phyloP scores from a whole-genome alignment of 2,113 vertebrate genomes.

The Mesocricetus auratus region DNA sequence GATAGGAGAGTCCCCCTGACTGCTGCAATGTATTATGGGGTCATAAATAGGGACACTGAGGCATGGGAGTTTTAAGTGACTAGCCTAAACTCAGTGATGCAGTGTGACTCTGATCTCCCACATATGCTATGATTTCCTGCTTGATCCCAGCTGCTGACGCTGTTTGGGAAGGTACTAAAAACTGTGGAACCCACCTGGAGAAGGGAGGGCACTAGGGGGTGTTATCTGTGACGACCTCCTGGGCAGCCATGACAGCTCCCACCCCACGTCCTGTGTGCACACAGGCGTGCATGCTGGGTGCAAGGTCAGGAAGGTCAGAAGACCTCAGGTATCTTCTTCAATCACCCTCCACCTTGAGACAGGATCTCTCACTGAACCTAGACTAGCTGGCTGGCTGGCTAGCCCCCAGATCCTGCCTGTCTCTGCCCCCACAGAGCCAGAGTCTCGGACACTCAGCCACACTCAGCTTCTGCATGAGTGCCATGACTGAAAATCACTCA shows the following conservation, averaged over 20 bases:
- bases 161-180: not conserved
- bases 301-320: not conserved
- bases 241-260: not conserved
- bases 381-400: too few species aligned
- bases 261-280: too few species aligned
- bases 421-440: not conserved
- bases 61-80: not conserved
- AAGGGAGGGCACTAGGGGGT: too few species aligned
- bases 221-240: not conserved
- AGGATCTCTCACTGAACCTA: not conserved
- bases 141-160: not conserved
- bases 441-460: not conserved
- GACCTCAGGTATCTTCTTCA: not conserved
- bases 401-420: not conserved
- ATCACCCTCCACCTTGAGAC: not conserved
- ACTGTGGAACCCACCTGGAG: not conserved
- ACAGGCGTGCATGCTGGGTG: not conserved
- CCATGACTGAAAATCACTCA: not conserved
- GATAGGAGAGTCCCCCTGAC: not conserved
- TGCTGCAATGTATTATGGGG: not conserved
- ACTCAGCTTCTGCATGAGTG: not conserved
- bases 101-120: not conserved
- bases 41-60: not conserved
- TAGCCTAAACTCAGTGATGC: accelerated
- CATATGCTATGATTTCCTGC: not conserved